Conservation (phyloP, 2,797 vertebrate genomes). For the Choloepus didactylus region DNA sequence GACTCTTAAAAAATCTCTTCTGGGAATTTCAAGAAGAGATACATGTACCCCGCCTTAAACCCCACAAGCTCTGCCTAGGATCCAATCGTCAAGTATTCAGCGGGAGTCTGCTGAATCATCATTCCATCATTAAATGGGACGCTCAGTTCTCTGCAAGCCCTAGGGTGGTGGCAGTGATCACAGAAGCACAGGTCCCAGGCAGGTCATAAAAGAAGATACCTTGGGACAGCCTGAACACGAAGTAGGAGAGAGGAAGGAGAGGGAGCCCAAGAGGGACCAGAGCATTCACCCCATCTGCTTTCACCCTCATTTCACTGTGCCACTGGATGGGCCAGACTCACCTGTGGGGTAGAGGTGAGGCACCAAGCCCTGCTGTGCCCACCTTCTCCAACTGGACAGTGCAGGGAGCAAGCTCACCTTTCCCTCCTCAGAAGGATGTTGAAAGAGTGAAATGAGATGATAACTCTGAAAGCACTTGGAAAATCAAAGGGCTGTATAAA, state of each 20-base stretch:
- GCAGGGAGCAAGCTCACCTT: neutral
- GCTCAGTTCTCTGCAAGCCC: neutral
- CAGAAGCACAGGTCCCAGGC: neutral
- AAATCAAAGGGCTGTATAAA: constrained; percentile 62
- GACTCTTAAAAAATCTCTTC: constrained; percentile 33
- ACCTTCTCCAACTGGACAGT: neutral
- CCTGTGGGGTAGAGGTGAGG: neutral
- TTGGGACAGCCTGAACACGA: neutral
- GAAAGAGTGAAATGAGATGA: constrained; percentile 26
- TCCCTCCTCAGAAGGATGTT: neutral
- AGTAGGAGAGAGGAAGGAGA: neutral
- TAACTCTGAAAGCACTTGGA: constrained; percentile 40
- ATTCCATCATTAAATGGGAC: neutral
- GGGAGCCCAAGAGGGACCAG: neutral
- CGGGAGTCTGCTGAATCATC: neutral
- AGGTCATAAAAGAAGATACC: neutral
- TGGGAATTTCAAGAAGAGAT: constrained; percentile 58
- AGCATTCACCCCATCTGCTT: neutral
- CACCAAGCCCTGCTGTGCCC: neutral
- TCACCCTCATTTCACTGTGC: neutral
- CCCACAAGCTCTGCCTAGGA: neutral
- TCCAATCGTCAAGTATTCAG: neutral
- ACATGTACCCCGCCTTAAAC: neutral
- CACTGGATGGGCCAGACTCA: neutral
- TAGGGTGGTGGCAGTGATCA: neutral